A percentile compares a stretch with the other conserved stretches of the same genome.
These are phyloP conservation scores for Haliclona indistincta DNA, from an alignment of 37 sponge, comb jelly and placozoan species.

Conservation along the genomic window DNA sequence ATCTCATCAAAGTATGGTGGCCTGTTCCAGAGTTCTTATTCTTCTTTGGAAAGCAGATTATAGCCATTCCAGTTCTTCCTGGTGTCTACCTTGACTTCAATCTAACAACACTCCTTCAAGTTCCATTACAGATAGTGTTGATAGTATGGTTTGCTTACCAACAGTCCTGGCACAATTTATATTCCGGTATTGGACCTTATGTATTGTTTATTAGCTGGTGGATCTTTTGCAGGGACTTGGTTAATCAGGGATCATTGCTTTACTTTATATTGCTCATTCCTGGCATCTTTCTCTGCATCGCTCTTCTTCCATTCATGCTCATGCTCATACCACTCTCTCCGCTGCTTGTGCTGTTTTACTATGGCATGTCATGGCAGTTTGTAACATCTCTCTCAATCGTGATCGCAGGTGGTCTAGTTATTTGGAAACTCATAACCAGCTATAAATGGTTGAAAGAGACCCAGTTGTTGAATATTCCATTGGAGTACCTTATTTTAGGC, in stretches of 20 bases:
- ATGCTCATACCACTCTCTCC: slow-evolving; percentile 31
- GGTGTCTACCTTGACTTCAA: slow-evolving; percentile 15
- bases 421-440: background rate
- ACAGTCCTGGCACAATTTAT: slow-evolving; percentile 21
- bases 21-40: slow-evolving; percentile 33
- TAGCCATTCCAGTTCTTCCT: slow-evolving; percentile 17
- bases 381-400: slow-evolving; percentile 11
- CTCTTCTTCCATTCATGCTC: slow-evolving; percentile 34
- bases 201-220: slow-evolving; percentile 43
- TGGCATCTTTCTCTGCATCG: background rate
- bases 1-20: background rate
- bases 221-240: slow-evolving; percentile 24
- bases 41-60: background rate
- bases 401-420: background rate
- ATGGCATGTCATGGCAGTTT: slow-evolving; percentile 34
- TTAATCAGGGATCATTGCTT: background rate
- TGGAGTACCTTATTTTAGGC: slow-evolving; percentile 23
- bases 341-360: slow-evolving; percentile 20
- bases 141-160: background rate
- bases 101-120: slow-evolving; percentile 29
- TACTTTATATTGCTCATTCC: slow-evolving; percentile 2
- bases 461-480: slow-evolving; percentile 27
- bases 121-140: slow-evolving; percentile 11
- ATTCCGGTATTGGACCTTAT: slow-evolving; percentile 43
- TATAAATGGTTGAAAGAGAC: slow-evolving; percentile 20